phyloP scores from a whole-genome alignment of 2,888 invertebrate species.

The Scaptodrosophila latifasciaeformis region DNA sequence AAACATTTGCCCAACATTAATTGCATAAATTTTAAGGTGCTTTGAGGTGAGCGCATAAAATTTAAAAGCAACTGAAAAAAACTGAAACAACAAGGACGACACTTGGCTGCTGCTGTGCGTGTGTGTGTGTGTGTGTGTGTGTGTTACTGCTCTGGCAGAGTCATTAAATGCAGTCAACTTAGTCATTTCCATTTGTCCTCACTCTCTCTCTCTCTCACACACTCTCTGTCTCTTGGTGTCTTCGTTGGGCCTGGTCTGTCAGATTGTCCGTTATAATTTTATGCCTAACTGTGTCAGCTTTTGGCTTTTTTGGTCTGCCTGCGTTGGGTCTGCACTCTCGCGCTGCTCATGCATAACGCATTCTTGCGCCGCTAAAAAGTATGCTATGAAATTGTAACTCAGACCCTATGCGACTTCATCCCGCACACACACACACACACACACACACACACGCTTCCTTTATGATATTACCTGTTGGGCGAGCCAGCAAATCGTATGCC shows the following conservation, averaged over 20 bases:
- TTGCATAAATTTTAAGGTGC: constrained; percentile 55
- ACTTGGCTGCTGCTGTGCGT: constrained; percentile 18
- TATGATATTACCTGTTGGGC: too few relatives aligned
- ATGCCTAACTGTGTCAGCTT: constrained; percentile 65
- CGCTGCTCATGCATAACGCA: constrained; percentile 63
- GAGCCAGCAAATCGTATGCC: too few relatives aligned
- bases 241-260: not conserved
- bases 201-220: constrained; percentile 3
- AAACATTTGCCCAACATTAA: constrained; percentile 59
- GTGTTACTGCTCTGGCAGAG: constrained; percentile 11
- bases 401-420: constrained; percentile 21
- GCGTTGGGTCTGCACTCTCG: constrained; percentile 24
- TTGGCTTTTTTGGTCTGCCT: constrained; percentile 36
- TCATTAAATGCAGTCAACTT: constrained; percentile 33
- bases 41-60: constrained; percentile 23
- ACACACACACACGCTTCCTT: not conserved
- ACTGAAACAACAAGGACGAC: too few relatives aligned
- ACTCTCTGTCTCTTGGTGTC: not conserved
- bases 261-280: constrained; percentile 49
- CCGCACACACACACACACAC: not conserved
- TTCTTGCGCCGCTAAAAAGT: constrained; percentile 59
- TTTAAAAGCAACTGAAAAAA: constrained; percentile 34
- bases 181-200: constrained; percentile 26
- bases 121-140: not conserved
- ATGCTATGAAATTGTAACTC: constrained; percentile 62